Base-by-base conservation (phyloP, 2,797 vertebrate species). In the Acipenser ruthenus region DNA sequence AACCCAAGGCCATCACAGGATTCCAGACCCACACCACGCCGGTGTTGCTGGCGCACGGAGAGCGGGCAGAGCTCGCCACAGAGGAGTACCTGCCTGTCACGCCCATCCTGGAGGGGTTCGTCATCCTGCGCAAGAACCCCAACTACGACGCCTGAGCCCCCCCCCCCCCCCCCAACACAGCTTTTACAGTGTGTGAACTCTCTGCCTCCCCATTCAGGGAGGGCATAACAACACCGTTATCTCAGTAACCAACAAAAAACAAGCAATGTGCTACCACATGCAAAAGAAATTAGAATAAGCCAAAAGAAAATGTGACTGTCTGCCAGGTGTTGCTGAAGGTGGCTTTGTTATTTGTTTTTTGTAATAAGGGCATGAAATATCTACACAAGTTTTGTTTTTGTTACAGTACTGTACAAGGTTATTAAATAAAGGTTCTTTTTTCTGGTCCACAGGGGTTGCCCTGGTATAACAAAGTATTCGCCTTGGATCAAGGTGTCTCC, bases 1-100 rank as follows among this genome's bases (percentile, higher is more conserved):
- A 98, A 71, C 96, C 96, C n/a, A 99, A 99, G 79, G 95, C 96
- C 67, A 99, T 99, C 84, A 99, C 96, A 0, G 96, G 96, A 62
- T 99, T 99, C 82, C 96, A 99, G 90, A 99, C 96, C 13, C 96
- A 99, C 82, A 99, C 96, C 50, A 99, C 95, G 0, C 96, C 96
- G 0, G 96, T 99, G 77, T 74, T 99, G 76, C 76, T 99, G 84
- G 96, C 96, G 0, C 96, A 99, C 0, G 96, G 96, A 1, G 95
- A 99, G 72, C 82, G 96, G 70, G 96, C 95, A 0, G 96, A 99
- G 77, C 85, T 99, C 79, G 96, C 96, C 69, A 99, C 96, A 0
- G 96, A 99, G 75, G 95, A 98, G 80, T 95, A 95, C 1, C 73
- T 97, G 71, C 95, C 96, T 0, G 94, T 97, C 82, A 98, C 95